Conservation (phyloP, 2,888 invertebrate genomes). For the Hipparchia sbordonii region DNA sequence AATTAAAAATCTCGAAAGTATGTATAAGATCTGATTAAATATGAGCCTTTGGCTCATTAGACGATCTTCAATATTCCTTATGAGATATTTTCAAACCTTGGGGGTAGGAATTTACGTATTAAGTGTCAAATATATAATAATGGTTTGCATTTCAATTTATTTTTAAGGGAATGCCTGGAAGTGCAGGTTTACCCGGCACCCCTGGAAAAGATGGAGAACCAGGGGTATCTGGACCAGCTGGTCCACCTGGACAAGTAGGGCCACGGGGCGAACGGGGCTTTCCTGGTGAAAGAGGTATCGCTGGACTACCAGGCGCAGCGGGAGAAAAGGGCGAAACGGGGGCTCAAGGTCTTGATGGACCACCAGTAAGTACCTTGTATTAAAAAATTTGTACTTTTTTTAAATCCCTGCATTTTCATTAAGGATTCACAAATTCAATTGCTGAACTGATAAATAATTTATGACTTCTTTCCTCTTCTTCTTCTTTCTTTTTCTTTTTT, state of each 20-base stretch:
- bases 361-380: constrained; percentile 72
- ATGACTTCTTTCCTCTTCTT: too few species aligned
- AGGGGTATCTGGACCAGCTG: constrained; percentile 86
- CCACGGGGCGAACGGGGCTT: constrained; percentile 87
- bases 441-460: neutral
- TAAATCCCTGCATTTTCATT: neutral
- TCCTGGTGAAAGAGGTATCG: constrained; percentile 88
- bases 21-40: too few species aligned
- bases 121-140: neutral
- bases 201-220: constrained; percentile 92
- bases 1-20: neutral
- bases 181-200: constrained; percentile 87
- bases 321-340: constrained; percentile 87
- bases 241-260: constrained; percentile 84
- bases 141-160: neutral
- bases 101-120: too few species aligned
- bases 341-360: constrained; percentile 86
- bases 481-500: too few species aligned
- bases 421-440: neutral
- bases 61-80: too few species aligned
- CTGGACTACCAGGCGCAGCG: constrained; percentile 85
- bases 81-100: too few species aligned
- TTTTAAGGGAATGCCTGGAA: constrained; percentile 87
- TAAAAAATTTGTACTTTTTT: neutral
- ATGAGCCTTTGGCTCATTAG: too few species aligned